Evolutionary conservation across 2,888 invertebrate genomes (phyloP), one percentile per base, ranked within the genome.

Genomic region (Melikaiella ostensackeni): DNA sequence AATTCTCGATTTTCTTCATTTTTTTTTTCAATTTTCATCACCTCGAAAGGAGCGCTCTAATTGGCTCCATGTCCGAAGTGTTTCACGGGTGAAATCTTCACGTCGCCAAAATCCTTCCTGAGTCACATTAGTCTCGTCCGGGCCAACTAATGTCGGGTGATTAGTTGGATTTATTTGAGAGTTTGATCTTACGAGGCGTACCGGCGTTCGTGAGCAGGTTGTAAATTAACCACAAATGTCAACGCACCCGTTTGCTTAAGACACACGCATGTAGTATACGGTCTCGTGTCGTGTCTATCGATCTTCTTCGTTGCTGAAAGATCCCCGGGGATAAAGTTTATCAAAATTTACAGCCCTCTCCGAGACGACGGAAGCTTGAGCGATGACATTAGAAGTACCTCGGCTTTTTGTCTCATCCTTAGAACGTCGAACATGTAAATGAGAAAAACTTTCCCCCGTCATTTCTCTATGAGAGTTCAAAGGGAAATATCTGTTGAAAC

Each of bases 171-270:
- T 81, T 80, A 81, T 81, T 81, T 80, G 80, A 76, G 78, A 78
- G 78, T 80, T 78, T 80, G 81, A 81, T 81, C 81, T 80, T 77
- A 77, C 80, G 80, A 80, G 78, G 80, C 78, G 81, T 77, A 76
- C n/a, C n/a, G 55, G 75, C 74, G 75, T 80, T 81, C 79, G 59
- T 79, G 55, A 76, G 80, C 79, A 77, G 77, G 77, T 82, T 70
- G 70, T 70, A 70, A 70, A 70, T 70, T 70, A 70, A 70, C 50
- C 70, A 50, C 46, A 33, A 70, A 70, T 70, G 70, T 70, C 70
- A 70, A 70, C 70, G 70, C 70, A 70, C 50, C 70, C n/a, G 50
- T 70, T 70, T 70, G 50, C 70, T 27, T 30, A n/a, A 19, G 19
- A 70, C 38, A 42, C 24, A 42, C 64, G 16, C 38, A 11, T 16